phyloP scores from a whole-genome alignment of 2,797 vertebrate species.

The Allenopithecus nigroviridis region DNA sequence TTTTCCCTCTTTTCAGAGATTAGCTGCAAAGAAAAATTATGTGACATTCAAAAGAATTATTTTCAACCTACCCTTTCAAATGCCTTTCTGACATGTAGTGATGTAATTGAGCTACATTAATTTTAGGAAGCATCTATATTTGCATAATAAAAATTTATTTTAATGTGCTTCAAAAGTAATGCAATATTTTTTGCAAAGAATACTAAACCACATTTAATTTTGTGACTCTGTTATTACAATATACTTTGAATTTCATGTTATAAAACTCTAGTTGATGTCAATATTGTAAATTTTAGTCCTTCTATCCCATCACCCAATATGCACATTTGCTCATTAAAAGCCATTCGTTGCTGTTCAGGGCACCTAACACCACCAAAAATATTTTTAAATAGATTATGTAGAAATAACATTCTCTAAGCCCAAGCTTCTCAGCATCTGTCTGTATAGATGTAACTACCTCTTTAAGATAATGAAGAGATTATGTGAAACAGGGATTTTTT shows the following conservation, averaged over 20 bases:
- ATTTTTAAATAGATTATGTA: neutral
- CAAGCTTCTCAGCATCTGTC: neutral
- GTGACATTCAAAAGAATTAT: constrained; percentile 77
- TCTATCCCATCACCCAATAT: neutral
- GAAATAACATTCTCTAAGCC: neutral
- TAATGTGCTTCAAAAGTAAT: constrained; percentile 64
- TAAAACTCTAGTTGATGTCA: constrained; percentile 20
- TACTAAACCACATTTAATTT: neutral
- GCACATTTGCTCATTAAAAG: neutral
- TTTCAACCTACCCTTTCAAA: constrained; percentile 75
- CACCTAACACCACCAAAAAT: neutral
- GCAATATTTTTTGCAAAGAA: constrained; percentile 39
- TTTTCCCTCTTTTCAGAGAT: constrained; percentile 70
- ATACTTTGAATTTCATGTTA: constrained; percentile 47
- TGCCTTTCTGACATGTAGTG: constrained; percentile 71
- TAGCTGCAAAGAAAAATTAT: constrained; percentile 77
- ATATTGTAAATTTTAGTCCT: neutral
- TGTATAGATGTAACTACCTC: neutral
- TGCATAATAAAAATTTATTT: constrained; percentile 72
- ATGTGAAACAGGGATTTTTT: neutral
- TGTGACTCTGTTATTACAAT: neutral
- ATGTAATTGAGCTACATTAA: constrained; percentile 69
- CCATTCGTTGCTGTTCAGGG: neutral
- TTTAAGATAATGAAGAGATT: neutral
- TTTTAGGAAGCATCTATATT: constrained; percentile 64